Evolutionary conservation across 2,113 vertebrate genomes (phyloP), one percentile per base, ranked within the genome.

Genomic region (Dipodomys ordii): DNA sequence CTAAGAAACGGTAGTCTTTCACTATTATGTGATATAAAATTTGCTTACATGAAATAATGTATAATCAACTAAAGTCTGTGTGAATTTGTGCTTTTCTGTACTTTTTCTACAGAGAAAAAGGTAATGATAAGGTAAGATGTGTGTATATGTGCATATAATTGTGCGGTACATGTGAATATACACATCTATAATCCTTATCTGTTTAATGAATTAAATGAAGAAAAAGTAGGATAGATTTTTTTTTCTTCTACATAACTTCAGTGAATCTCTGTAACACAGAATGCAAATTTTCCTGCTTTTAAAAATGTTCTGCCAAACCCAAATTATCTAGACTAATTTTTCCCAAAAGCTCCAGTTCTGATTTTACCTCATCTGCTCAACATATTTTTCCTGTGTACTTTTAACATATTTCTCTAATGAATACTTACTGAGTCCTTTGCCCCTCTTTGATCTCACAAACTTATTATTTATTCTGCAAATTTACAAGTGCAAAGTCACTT

Each of bases 391-490:
- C 83, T 92, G 94, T 28, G n/a, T 80, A 71, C n/a, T 91, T 95
- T 28, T 86, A 79, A 95, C 96, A 80, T 90, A 92, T 23, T 62
- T 44, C 88, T 3, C 25, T 82, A 80, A 60, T 91, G 79, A 67
- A 23, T 27, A 82, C 35, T 83, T 97, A 94, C 30, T 89, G 95
- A 69, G 92, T 93, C 76, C 62, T 95, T 82, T 79, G 68, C 68
- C 90, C 87, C 7, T 65, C 18, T 94, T 23, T 94, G 95, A 88
- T 64, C 11, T 91, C n/a, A 87, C 76, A 11, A 88, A 49, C 19
- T 96, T 87, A 92, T 95, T 96, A 94, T 72, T 96, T 69, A 4
- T 20, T 87, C 73, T 92, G 7, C 65, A 44, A 79, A n/a, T 30
- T 0, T 39, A 93, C 74, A 35, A 77, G 84, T 84, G 62, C 39